Percentiles rank a stretch among this genome's conserved stretches.
These are phyloP conservation scores for Porites divaricata DNA, from an alignment of 92 coral and sea anemone genomes.

Conservation along the genomic window DNA sequence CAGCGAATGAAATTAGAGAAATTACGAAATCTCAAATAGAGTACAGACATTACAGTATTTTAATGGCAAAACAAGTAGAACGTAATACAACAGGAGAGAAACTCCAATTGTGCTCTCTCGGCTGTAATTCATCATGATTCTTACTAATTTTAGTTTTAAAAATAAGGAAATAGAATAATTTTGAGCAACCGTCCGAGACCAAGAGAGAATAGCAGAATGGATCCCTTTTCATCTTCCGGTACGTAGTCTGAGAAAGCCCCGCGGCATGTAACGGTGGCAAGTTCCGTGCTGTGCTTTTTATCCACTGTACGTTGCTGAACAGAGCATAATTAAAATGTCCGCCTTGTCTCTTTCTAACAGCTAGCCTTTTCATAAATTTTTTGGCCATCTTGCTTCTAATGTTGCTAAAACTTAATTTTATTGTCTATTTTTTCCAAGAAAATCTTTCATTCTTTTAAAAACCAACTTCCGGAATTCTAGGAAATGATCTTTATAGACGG, in stretches of 20 bases:
- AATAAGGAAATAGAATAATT: too few species aligned
- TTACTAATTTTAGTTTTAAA: too few species aligned
- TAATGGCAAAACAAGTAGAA: too few species aligned
- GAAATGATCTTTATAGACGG: background rate
- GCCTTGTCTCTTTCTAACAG: background rate
- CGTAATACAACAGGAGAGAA: too few species aligned
- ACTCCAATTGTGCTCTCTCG: too few species aligned
- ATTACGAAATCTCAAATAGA: too few species aligned
- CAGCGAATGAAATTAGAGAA: too few species aligned
- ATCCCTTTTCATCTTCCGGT: background rate
- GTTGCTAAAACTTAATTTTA: background rate
- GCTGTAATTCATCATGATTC: too few species aligned
- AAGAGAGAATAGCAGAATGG: too few species aligned
- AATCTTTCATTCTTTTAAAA: background rate
- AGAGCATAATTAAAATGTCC: too few species aligned
- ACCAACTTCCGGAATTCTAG: background rate
- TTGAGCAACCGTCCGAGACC: background rate
- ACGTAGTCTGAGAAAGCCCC: background rate
- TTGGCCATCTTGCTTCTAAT: background rate
- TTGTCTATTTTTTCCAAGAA: background rate
- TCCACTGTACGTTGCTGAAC: background rate
- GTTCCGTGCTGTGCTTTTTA: background rate
- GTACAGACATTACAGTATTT: too few species aligned
- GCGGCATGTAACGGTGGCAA: background rate
- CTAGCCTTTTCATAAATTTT: background rate